phyloP scores from a whole-genome alignment of 2,113 vertebrate species.

The Rhinoderma darwinii region DNA sequence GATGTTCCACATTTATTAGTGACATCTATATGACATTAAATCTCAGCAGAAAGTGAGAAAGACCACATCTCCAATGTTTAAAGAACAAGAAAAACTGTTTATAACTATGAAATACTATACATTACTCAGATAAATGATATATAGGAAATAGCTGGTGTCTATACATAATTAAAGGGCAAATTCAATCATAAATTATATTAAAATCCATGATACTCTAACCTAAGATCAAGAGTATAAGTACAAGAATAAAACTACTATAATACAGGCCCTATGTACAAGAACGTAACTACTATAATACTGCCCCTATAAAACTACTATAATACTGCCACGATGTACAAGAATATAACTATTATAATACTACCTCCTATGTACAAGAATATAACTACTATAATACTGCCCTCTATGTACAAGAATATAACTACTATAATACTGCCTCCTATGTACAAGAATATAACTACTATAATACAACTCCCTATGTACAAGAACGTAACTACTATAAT shows the following conservation, averaged over 20 bases:
- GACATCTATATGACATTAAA: constrained; percentile 22
- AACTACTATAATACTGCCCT: neutral
- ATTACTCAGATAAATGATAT: neutral
- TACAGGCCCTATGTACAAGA: neutral
- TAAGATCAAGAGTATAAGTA: neutral
- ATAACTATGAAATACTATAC: neutral
- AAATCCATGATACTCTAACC: neutral
- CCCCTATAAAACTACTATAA: neutral
- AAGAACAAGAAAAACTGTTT: constrained; percentile 1
- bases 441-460: neutral
- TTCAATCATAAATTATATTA: neutral
- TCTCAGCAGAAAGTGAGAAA: too few species aligned
- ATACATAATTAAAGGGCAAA: neutral
- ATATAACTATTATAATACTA: neutral
- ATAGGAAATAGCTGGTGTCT: neutral
- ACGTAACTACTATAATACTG: neutral
- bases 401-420: constrained; percentile 17
- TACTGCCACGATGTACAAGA: neutral
- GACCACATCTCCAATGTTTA: neutral
- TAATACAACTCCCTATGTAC: neutral
- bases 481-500: neutral
- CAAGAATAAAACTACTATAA: neutral
- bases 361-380: neutral
- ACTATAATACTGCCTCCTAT: neutral
- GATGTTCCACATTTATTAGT: constrained; percentile 33